Evolutionary conservation across 2,888 invertebrate species (phyloP).

Genomic region (Drosophila neonasuta): DNA sequence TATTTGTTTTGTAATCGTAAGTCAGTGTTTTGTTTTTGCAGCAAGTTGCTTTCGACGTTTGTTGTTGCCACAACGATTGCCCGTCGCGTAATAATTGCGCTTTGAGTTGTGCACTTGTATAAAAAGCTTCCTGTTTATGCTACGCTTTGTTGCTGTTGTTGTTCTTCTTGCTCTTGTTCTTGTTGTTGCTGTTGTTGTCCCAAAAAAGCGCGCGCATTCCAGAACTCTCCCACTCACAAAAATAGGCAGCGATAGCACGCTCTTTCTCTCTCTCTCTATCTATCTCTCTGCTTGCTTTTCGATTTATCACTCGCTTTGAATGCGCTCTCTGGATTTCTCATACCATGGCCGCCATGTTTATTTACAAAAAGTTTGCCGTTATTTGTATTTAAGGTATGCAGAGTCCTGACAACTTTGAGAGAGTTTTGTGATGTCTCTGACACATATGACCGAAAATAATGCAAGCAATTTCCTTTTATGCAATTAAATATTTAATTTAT

Average conservation of each 20-base stretch:
- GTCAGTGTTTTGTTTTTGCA: conserved; percentile 57
- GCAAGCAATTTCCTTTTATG: too few species aligned
- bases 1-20: conserved; percentile 54
- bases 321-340: conserved; percentile 45
- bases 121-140: conserved; percentile 72
- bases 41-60: conserved; percentile 48
- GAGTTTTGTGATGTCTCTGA: background rate
- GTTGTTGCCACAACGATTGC: conserved; percentile 72
- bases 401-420: conserved; percentile 14
- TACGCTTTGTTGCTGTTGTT: conserved; percentile 20
- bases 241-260: conserved; percentile 3
- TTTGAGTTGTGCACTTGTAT: conserved; percentile 65
- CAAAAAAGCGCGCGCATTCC: conserved; percentile 74
- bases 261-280: conserved; percentile 23
- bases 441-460: too few species aligned
- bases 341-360: conserved; percentile 69
- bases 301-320: conserved; percentile 15
- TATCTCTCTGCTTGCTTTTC: conserved; percentile 18
- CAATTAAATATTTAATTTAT: too few species aligned
- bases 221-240: conserved; percentile 59
- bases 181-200: conserved; percentile 33
- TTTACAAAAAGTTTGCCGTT: conserved; percentile 71
- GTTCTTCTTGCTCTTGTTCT: conserved; percentile 18
- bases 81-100: conserved; percentile 70
- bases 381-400: conserved; percentile 30